Evolutionary conservation across 2,113 vertebrate species (phyloP).

Genomic region (Cnemophilus loriae): DNA sequence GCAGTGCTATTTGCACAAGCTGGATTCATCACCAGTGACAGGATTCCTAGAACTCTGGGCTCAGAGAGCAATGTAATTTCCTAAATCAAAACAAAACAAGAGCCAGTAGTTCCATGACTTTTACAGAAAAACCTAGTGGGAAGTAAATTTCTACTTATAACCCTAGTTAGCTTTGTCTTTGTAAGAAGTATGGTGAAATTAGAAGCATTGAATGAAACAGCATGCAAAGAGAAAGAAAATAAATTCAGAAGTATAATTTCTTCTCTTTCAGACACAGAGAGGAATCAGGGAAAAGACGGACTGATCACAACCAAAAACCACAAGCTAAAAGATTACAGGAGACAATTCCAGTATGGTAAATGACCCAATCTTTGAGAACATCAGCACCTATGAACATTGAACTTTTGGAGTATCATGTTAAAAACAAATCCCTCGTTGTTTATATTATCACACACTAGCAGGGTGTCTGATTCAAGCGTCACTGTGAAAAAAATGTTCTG

Average conservation of each 20-base stretch:
- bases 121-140: not conserved
- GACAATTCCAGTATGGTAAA: not conserved
- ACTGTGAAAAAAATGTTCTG: not conserved
- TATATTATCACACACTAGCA: not conserved
- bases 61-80: not conserved
- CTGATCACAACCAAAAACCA: not conserved
- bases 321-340: not conserved
- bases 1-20: not conserved
- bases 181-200: not conserved
- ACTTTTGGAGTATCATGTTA: not conserved
- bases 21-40: not conserved
- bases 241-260: not conserved
- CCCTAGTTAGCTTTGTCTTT: not conserved
- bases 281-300: not conserved
- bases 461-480: not conserved
- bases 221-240: not conserved
- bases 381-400: not conserved
- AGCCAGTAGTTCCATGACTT: not conserved
- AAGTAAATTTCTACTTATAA: not conserved
- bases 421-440: not conserved
- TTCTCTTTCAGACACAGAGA: not conserved
- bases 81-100: not conserved
- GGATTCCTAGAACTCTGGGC: not conserved
- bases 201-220: not conserved
- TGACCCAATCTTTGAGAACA: not conserved